These are phyloP conservation scores for Drosophila rufa DNA, from an alignment of 1,140 invertebrate genomes.

Conservation along the genomic window DNA sequence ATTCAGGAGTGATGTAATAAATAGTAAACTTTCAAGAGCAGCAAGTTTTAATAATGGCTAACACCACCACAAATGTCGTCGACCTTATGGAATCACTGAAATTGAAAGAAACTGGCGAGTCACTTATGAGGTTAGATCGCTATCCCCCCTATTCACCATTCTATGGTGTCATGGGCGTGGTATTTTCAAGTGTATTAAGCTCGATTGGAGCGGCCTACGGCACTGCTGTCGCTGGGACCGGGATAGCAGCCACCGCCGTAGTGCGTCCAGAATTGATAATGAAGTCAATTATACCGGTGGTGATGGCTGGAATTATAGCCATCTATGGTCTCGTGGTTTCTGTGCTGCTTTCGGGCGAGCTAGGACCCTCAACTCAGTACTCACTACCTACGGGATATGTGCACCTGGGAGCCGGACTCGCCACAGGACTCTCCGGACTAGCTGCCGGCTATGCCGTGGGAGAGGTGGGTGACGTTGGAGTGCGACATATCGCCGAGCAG, in stretches of 20 bases:
- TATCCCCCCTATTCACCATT: slow-evolving; percentile 86
- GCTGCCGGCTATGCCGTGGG: slow-evolving; percentile 97
- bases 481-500: slow-evolving; percentile 96
- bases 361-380: slow-evolving; percentile 81
- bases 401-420: slow-evolving; percentile 95
- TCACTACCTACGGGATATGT: slow-evolving; percentile 91
- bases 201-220: slow-evolving; percentile 68
- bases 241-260: slow-evolving; percentile 64
- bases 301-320: slow-evolving; percentile 70
- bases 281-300: slow-evolving; percentile 75
- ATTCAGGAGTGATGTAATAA: background rate
- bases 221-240: slow-evolving; percentile 64
- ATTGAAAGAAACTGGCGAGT: background rate
- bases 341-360: slow-evolving; percentile 93
- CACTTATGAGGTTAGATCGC: background rate
- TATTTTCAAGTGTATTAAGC: slow-evolving; percentile 96
- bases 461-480: slow-evolving; percentile 96
- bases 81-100: background rate
- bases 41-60: background rate
- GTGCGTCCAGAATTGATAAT: slow-evolving; percentile 75
- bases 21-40: background rate
- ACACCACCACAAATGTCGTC: background rate
- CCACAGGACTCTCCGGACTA: slow-evolving; percentile 95
- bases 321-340: slow-evolving; percentile 98
- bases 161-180: slow-evolving; percentile 99